phyloP scores from a whole-genome alignment of 92 coral and sea anemone genomes.

The Bergia sp. region DNA sequence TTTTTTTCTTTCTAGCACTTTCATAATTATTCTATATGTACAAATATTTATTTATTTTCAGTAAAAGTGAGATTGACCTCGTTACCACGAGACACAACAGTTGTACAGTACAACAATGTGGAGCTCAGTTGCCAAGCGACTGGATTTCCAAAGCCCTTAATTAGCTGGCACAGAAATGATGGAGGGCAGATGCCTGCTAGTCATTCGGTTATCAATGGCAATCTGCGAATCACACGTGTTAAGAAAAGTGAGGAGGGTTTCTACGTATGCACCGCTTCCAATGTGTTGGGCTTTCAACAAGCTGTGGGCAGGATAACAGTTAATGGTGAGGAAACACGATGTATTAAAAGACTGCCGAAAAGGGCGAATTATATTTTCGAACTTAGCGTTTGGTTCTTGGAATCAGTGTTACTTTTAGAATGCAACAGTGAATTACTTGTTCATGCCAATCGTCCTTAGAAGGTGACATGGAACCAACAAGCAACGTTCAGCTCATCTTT shows the following conservation, averaged over 20 bases:
- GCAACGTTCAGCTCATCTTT: too few species aligned
- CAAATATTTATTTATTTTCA: too few species aligned
- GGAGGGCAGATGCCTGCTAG: slow-evolving; percentile 42
- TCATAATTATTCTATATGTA: too few species aligned
- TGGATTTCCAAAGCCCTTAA: too few species aligned
- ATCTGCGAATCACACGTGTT: slow-evolving; percentile 29
- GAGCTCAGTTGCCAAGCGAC: slow-evolving; percentile 53
- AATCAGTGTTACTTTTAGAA: too few species aligned
- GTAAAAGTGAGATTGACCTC: slow-evolving; percentile 30
- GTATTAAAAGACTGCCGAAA: too few species aligned
- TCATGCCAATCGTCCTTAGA: too few species aligned
- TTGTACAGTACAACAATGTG: slow-evolving; percentile 42
- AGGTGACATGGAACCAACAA: too few species aligned
- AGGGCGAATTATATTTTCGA: too few species aligned
- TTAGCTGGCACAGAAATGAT: slow-evolving; percentile 60
- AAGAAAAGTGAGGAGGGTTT: slow-evolving; percentile 53
- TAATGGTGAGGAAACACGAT: slow-evolving; percentile 47
- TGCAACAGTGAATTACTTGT: too few species aligned
- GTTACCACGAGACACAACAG: slow-evolving; percentile 41
- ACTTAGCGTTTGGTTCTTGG: too few species aligned
- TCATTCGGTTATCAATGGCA: slow-evolving; percentile 34
- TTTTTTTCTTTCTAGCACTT: too few species aligned
- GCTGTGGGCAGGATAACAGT: slow-evolving; percentile 50
- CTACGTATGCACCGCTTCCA: slow-evolving; percentile 41
- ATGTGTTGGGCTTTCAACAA: slow-evolving; percentile 47